Conservation (phyloP, 2,888 invertebrate genomes). For the Exephanes ischioxanthus region DNA sequence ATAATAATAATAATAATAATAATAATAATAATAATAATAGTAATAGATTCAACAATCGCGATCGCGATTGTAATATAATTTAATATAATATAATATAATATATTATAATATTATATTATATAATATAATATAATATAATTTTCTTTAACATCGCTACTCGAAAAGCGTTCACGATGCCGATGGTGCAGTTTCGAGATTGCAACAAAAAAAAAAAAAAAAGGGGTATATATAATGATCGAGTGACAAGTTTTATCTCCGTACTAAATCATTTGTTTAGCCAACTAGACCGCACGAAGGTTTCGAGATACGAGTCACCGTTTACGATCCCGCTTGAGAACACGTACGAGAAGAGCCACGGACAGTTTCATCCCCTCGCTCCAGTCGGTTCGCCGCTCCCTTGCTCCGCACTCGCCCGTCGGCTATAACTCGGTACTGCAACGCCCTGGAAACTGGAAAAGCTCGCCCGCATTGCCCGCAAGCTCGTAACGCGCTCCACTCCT, state of each 20-base stretch:
- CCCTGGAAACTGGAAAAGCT: conserved; percentile 48
- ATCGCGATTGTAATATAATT: too few species aligned
- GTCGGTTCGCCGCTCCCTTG: neutral
- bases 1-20: too few species aligned
- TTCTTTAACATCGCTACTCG: neutral
- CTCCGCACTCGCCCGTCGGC: conserved; percentile 35
- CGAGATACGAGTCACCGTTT: conserved; percentile 26
- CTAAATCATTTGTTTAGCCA: conserved; percentile 32
- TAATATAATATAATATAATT: too few species aligned
- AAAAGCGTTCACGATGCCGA: neutral
- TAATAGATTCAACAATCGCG: too few species aligned
- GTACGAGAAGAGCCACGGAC: conserved; percentile 34
- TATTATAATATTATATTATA: too few species aligned
- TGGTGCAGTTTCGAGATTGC: neutral
- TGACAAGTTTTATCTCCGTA: conserved; percentile 17
- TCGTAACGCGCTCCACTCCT: conserved; percentile 8
- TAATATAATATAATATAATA: too few species aligned
- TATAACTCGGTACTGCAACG: conserved; percentile 50
- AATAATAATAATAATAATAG: too few species aligned
- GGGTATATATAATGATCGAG: conserved; percentile 12
- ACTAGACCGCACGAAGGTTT: conserved; percentile 26
- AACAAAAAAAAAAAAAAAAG: conserved; percentile 11
- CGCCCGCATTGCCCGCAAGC: conserved; percentile 18
- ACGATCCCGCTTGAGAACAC: conserved; percentile 34
- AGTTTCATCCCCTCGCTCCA: neutral